Base-by-base conservation (phyloP, 2,797 vertebrate species). In the Acanthornis magna region DNA sequence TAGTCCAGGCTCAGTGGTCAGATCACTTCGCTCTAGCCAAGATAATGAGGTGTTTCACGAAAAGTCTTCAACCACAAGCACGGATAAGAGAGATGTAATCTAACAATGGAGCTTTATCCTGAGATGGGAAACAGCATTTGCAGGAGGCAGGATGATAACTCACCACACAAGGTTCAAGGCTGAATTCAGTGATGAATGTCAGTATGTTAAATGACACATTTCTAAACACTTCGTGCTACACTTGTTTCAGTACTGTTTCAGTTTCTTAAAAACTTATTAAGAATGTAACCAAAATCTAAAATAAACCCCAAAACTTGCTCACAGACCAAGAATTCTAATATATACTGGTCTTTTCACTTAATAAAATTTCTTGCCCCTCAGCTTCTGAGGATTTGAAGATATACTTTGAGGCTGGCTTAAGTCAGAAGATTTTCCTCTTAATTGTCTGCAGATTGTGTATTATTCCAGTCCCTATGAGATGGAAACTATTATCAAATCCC, bases 141-240 rank as follows among this genome's bases (percentile, higher is more conserved):
- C 36, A 85, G 51, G 38, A 89, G 51, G 26, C 40, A 63, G 62
- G 19, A 53, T 21, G 16, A 45, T 42, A 84, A 53, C 9, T 25
- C 23, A 26, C 14, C 2, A n/a, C 7, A 19, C 16, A 68, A 54
- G 18, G 25, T 58, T 67, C 8, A 21, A 58, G 34, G 14, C 3
- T 36, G 32, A 91, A 62, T 30, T 78, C 6, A n/a, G 7, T 38
- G 17, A 22, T 72, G 17, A 88, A 67, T 13, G 7, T 16, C 26
- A 54, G 45, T 11, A 13, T 14, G 13, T 20, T 40, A 73, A 76
- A 78, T 9, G 3, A 82, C 80, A 25, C 12, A 16, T 32, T 71
- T 38, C 32, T 57, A 47, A 90, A 70, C 2, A 11, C 47, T 48
- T 54, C 36, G 6, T 34, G 23, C 20, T 72, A 45, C 0, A 0